phyloP scores from a whole-genome alignment of 2,888 invertebrate species.

The Torymus tubicola region DNA sequence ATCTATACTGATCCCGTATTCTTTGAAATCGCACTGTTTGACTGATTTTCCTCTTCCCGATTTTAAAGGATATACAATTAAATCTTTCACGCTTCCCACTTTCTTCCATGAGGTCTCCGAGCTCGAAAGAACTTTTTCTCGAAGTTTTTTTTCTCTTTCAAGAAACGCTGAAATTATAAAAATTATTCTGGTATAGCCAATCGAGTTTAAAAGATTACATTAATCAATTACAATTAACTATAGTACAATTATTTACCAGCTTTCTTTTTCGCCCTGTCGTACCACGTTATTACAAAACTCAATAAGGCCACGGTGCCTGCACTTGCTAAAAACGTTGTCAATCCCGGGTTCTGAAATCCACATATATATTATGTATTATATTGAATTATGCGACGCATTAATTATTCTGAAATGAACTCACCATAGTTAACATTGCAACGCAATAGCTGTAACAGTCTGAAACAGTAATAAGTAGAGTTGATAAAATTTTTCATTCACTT shows the following conservation, averaged over 20 bases:
- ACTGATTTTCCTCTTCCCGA: conserved; percentile 72
- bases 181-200: too few species aligned
- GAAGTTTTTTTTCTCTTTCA: conserved; percentile 1
- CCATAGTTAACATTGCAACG: too few species aligned
- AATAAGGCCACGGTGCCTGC: background rate
- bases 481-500: too few species aligned
- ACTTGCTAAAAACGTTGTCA: conserved; percentile 17
- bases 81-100: conserved; percentile 71
- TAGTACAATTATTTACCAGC: conserved; percentile 4
- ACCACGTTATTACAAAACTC: background rate
- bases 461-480: too few species aligned
- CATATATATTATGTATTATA: too few species aligned
- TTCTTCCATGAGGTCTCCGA: conserved; percentile 69
- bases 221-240: too few species aligned
- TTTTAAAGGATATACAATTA: conserved; percentile 76
- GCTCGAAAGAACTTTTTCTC: conserved; percentile 28
- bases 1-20: conserved; percentile 68
- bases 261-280: conserved; percentile 6
- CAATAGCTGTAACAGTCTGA: too few species aligned
- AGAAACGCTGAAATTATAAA: too few species aligned
- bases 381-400: too few species aligned
- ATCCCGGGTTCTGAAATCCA: conserved; percentile 11
- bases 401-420: too few species aligned
- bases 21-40: conserved; percentile 68
- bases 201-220: too few species aligned